phyloP scores from a whole-genome alignment of 64 coral and sea anemone genomes.

The Astreopora myriophthalma region DNA sequence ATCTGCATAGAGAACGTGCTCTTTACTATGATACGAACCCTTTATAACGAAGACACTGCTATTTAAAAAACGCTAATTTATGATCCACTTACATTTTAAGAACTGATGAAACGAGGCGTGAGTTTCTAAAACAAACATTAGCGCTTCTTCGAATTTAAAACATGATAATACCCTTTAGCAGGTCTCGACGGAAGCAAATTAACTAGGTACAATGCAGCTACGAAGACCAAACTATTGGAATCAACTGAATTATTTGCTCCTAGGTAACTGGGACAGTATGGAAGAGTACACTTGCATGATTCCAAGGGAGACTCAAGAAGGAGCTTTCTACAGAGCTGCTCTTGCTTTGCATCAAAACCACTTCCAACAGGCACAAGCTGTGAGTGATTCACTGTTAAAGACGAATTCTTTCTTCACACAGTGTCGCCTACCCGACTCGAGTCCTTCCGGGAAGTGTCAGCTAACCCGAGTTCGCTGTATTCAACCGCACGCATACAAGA shows the following conservation, averaged over 20 bases:
- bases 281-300: slow-evolving; percentile 99
- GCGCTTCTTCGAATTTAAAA: no score
- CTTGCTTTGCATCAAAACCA: slow-evolving; percentile 94
- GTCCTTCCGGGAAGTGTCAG: no score
- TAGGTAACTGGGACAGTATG: slow-evolving; percentile 98
- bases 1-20: background rate
- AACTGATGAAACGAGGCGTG: no score
- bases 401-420: background rate
- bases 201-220: no score
- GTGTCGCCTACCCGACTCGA: no score
- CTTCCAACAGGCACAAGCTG: slow-evolving; percentile 96
- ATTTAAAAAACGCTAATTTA: no score
- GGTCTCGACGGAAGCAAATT: no score
- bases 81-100: no score
- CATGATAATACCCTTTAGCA: no score
- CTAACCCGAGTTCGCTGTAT: no score
- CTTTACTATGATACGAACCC: background rate
- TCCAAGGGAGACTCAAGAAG: slow-evolving; percentile 92
- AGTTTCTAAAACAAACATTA: no score
- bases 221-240: background rate
- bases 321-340: slow-evolving; percentile 92
- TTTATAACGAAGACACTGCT: background rate
- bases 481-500: no score
- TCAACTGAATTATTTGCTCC: background rate
- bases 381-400: slow-evolving; percentile 22